Base-by-base conservation (phyloP, 2,113 vertebrate genomes). In the Triplophysa tibetana region DNA sequence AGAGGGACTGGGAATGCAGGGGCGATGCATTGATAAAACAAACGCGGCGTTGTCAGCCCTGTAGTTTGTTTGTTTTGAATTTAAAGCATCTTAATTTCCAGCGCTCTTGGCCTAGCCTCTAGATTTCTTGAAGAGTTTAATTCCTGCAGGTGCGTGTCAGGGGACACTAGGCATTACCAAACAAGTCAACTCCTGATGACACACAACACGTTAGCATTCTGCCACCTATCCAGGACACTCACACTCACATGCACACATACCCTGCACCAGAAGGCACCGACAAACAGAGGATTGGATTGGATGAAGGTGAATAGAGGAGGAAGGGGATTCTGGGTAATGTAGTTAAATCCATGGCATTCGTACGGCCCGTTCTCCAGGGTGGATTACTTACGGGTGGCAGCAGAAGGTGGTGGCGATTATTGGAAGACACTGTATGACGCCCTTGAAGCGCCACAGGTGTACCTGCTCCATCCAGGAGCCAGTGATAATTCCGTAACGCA, bases 361-460 rank as follows among this genome's bases (percentile, higher is more conserved):
- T 17, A 61, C 8, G 70, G 77, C 43, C 68, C 73, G 24, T 26
- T 79, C 80, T 74, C 70, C 29, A 63, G 56, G 43, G 1, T 82
- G 80, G 87, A 88, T 87, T 94, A 94, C 93, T 94, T 93, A 94
- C 93, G 93, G 93, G 91, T 94, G 93, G 91, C 93, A 94, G 93
- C 92, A 93, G 93, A 94, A 94, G 92, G 93, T 93, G 87, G 92
- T 94, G 89, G 92, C 93, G 88, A 94, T 92, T 88, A 94, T 93
- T 84, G 90, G 90, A 78, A 93, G 93, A 89, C 93, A 93, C 90
- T 93, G 93, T 89, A 94, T 90, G 89, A 92, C 89, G 83, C 93
- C 90, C 85, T 87, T 91, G 80, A 91, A 73, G 81, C 93, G 89
- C 93, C 93, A 94, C 88, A 94, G 91, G 90, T 92, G 90, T 81